Percentiles rank a stretch among this genome's conserved stretches.
Conservation (phyloP, 2,888 invertebrate genomes). For the Capitulum mitella region DNA sequence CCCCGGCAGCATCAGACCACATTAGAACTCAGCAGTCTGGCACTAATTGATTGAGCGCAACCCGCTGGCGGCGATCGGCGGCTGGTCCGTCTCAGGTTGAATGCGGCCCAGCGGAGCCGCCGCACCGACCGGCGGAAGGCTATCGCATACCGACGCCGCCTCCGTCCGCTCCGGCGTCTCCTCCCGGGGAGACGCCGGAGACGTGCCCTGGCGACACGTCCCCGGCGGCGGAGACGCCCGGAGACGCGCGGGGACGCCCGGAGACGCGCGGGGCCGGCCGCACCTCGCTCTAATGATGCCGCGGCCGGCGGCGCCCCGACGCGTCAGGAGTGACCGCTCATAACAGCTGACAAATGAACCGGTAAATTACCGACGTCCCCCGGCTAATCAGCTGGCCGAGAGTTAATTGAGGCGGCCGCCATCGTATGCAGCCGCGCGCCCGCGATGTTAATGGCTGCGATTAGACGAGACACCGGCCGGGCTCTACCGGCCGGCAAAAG, state of each 20-base stretch:
- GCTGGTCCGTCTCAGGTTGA: too few relatives aligned
- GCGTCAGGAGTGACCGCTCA: background rate
- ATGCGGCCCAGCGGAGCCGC: too few relatives aligned
- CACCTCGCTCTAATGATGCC: background rate
- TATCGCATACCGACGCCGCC: too few relatives aligned
- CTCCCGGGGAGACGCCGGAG: too few relatives aligned
- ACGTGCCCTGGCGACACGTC: background rate
- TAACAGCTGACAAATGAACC: conserved; percentile 22
- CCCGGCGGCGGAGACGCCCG: too few relatives aligned
- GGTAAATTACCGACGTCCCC: conserved; percentile 19
- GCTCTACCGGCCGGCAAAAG: background rate
- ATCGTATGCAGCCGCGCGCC: background rate
- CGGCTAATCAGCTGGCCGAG: background rate
- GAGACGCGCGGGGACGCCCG: background rate
- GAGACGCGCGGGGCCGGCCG: background rate
- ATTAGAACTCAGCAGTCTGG: background rate
- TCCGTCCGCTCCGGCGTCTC: too few relatives aligned
- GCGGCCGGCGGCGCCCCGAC: background rate
- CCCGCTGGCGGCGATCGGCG: background rate
- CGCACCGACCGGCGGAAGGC: too few relatives aligned
- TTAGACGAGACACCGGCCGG: background rate
- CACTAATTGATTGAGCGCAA: background rate
- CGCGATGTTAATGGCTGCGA: background rate
- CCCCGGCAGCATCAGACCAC: background rate
- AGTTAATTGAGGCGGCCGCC: background rate